Base-by-base conservation (phyloP, 2,797 vertebrate species). In the Picus viridis region DNA sequence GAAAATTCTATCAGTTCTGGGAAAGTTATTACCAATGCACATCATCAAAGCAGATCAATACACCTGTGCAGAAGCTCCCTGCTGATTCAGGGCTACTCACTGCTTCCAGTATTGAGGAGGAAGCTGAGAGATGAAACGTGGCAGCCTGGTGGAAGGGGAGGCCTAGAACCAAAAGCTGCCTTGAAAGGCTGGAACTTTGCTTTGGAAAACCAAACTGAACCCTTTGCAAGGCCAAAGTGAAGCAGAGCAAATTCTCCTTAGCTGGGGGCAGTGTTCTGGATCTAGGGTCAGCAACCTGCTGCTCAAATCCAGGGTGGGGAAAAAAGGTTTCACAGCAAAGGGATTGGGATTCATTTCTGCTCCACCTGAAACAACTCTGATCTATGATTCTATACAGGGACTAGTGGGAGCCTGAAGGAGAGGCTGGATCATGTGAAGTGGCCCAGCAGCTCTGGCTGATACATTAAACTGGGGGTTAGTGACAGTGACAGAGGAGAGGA, bases 301-400 rank as follows among this genome's bases (percentile, higher is more conserved):
- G 56, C 41, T 51, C 19, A 85, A 89, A 43, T 20, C 36, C 16
- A 84, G 27, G 7, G 3, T 54, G 36, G 36, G n/a, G n/a, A 74
- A 47, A 93, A 88, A 58, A 7, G 41, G 56, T 87, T 93, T 89
- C 78, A 74, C 54, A 74, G 45, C 79, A 79, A 80, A 74, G 27
- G 84, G 86, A 83, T 71, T 68, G 51, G 17, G 85, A 64, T 49
- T 23, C 6, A 12, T n/a, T 84, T 84, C 85, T 62, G 14, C 41
- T 41, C 12, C 41, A 22, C 12, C 47, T 49, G 20, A 22, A 49
- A 23, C 20, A 22, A 49, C 23, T 49, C 47, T 49, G 12, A 5
- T 47, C 19, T 20, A 22, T 47, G 45, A 47, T 23, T 49, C 0
- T 14, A 4, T 58, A 17, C 7, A 47, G 18, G 11, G 43, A 39